Evolutionary conservation across 2,113 vertebrate species (phyloP).

Genomic region (Caretta caretta): DNA sequence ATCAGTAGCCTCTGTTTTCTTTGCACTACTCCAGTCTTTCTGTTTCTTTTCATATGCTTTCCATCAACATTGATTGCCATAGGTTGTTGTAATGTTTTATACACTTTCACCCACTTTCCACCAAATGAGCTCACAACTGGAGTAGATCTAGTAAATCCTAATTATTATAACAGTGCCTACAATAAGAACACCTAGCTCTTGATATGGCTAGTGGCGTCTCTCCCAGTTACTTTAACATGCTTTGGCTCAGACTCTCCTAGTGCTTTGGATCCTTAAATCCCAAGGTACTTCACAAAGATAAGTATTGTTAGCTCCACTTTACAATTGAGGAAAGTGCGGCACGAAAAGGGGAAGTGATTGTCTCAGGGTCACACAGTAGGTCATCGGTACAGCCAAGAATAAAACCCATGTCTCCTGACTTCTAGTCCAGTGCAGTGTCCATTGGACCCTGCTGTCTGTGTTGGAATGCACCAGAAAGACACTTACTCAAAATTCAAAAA

Average conservation of each 20-base stretch:
- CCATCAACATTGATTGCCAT: background rate
- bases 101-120: background rate
- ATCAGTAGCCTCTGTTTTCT: background rate
- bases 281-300: background rate
- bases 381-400: background rate
- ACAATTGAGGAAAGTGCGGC: background rate
- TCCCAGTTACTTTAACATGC: background rate
- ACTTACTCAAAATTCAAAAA: background rate
- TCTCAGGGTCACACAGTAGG: background rate
- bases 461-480: background rate
- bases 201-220: background rate
- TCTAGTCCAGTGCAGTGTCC: rapidly evolving
- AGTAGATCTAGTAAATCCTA: background rate
- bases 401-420: background rate
- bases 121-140: rapidly evolving
- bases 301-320: background rate
- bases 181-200: background rate
- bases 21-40: background rate
- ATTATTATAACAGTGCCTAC: background rate
- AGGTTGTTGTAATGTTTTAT: background rate
- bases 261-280: background rate
- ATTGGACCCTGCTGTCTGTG: background rate
- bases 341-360: background rate
- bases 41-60: background rate
- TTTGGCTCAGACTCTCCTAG: background rate